These are phyloP conservation scores for Anthophora plumipes DNA, from an alignment of 2,888 invertebrate species.

Conservation along the genomic window DNA sequence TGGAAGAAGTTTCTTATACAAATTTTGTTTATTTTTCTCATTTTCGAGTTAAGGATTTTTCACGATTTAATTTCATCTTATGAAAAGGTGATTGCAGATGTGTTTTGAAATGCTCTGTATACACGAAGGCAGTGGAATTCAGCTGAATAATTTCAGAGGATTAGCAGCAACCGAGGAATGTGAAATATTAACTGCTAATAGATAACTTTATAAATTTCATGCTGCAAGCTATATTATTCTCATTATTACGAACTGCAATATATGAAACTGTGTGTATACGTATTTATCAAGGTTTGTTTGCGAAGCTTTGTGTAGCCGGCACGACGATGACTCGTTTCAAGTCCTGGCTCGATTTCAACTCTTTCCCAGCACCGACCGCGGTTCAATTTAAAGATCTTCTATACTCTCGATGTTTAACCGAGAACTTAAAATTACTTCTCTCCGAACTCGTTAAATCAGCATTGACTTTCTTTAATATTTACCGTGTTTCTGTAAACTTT, in stretches of 20 bases:
- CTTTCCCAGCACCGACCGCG: background rate
- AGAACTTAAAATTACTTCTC: constrained; percentile 23
- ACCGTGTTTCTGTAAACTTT: constrained; percentile 7
- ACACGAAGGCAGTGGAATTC: too few species aligned
- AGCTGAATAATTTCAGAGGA: too few species aligned
- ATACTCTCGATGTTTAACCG: constrained; percentile 13
- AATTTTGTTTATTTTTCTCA: background rate
- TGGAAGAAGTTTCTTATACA: too few species aligned
- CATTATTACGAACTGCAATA: background rate
- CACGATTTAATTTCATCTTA: too few species aligned
- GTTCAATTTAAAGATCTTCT: constrained; percentile 12
- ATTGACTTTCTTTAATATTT: constrained; percentile 15
- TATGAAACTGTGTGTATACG: background rate
- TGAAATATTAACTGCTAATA: too few species aligned
- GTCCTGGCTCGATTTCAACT: background rate
- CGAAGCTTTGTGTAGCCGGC: background rate
- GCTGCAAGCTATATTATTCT: too few species aligned
- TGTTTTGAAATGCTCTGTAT: too few species aligned
- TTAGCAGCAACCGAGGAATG: too few species aligned
- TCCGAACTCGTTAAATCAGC: background rate
- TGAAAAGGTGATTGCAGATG: too few species aligned
- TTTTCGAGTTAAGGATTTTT: too few species aligned
- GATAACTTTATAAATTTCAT: too few species aligned
- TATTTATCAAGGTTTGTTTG: background rate
- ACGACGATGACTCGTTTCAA: background rate